phyloP scores from a whole-genome alignment of 2,888 invertebrate genomes.

The Listrodromus nycthemerus region DNA sequence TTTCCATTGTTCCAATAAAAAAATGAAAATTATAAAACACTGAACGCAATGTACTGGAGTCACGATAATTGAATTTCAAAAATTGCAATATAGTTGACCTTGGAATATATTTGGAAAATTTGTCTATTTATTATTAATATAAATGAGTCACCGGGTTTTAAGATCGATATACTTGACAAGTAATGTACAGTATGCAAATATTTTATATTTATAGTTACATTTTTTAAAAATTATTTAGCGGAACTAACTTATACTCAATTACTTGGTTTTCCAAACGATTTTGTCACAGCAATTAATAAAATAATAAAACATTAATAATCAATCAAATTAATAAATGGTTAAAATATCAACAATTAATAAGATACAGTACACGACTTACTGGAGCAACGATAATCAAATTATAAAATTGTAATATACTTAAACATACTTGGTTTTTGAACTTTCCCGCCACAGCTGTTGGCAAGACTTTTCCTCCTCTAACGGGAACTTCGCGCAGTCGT shows the following conservation, averaged over 20 bases:
- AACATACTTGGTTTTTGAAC: neutral
- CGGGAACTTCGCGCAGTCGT: conserved; percentile 32
- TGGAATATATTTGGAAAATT: too few species aligned
- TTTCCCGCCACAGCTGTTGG: conserved; percentile 52
- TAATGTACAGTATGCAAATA: too few species aligned
- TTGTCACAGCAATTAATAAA: conserved; percentile 33
- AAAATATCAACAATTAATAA: conserved; percentile 32
- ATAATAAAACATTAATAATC: too few species aligned
- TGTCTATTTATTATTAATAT: too few species aligned
- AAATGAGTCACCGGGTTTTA: too few species aligned
- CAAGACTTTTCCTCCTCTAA: conserved; percentile 21
- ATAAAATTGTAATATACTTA: neutral
- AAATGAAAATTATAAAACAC: neutral
- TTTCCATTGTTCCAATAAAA: neutral
- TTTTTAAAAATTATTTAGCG: too few species aligned
- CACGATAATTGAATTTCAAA: neutral
- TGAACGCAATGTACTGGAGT: neutral
- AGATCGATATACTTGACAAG: too few species aligned
- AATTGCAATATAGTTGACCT: too few species aligned
- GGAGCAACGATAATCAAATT: neutral
- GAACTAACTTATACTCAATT: too few species aligned
- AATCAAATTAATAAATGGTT: too few species aligned
- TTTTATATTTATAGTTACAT: too few species aligned
- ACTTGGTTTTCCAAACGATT: conserved; percentile 10
- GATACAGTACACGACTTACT: too few species aligned